Evolutionary conservation across 2,797 vertebrate genomes (phyloP), one percentile per base, ranked within the genome.

Genomic region (Odontamblyopus rebecca): DNA sequence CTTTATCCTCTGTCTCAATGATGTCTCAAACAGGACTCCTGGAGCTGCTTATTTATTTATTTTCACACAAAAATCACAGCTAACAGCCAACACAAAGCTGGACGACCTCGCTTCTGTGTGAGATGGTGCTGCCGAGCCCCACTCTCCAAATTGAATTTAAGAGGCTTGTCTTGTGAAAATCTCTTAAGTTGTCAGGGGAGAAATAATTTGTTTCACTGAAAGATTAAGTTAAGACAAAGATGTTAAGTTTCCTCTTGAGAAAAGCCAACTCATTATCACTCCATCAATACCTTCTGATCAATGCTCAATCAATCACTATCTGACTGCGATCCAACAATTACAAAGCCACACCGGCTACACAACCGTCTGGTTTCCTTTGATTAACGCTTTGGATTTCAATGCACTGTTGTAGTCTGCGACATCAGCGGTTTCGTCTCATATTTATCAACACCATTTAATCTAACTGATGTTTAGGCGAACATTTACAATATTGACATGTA

Each of bases 101-200:
- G 44, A 66, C 44, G 16, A 66, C 44, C 26, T 32, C n/a, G n/a
- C 29, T 18, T 53, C 53, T 1, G 53, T 56, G 67, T 38, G 67
- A 38, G 41, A 68, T 19, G 23, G 53, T 41, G 67, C 53, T 23
- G 30, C 67, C 19, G 67, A 68, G 67, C 53, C 54, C 23, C 67
- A 68, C 54, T 26, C 53, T n/a, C 19, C 67, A 38, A 68, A 68
- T 68, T 68, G 67, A 67, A 68, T 68, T 68, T 68, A 57, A 38
- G 54, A 32, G 51, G 30, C 51, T 68, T 57, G 67, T 56, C 54
- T 56, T 68, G 6, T 6, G 54, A 68, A 57, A 68, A 68, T 30
- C 69, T 70, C 57, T 70, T 61, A 62, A 71, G 62, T 41, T 71
- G 61, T 64, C 69, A 61, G 44, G 30, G 6, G 67, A 63, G 70